Evolutionary conservation across 2,797 vertebrate genomes (phyloP), one percentile per base, ranked within the genome.

Genomic region (Nyctalus aviator): DNA sequence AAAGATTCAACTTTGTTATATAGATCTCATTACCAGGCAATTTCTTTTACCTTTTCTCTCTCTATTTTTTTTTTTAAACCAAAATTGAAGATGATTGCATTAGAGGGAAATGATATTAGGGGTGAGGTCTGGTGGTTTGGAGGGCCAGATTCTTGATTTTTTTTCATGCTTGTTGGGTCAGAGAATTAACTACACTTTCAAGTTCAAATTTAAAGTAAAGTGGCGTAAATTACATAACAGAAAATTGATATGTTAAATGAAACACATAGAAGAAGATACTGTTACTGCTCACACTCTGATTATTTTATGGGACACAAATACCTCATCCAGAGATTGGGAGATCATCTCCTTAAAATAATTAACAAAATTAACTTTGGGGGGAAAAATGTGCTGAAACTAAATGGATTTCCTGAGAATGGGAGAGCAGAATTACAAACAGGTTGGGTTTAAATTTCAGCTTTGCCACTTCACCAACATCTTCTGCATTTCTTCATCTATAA

Each of bases 91-190:
- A 90, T 76, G 17, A 73, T 90, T 77, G 77, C 44, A 73, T 25
- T 3, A 59, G 9, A 82, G 13, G 12, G 4, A 91, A 88, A 87
- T 92, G 82, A 93, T 15, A 83, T 91, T 69, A 93, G 21, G 17
- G 14, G 11, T 0, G 3, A 87, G 44, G 18, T 77, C 46, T 53
- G 11, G 79, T 71, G 71, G 57, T 84, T 84, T 94, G 41, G 32
- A 83, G 14, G 69, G 5, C 2, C 46, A 68, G 25, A 23, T 69
- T 50, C 9, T 50, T 86, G 53, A 72, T 41, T 48, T 79, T 48
- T 79, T 84, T 92, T 57, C 37, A 69, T 73, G 27, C 0, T 55
- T 64, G 1, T 73, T 85, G 41, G 27, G 21, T 72, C 50, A 95
- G 27, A 94, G 35, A 88, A 41, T 82, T 69, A 69, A 46, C 35